These are phyloP conservation scores for Malurus splendens DNA, from an alignment of 2,797 vertebrate species.

Conservation along the genomic window DNA sequence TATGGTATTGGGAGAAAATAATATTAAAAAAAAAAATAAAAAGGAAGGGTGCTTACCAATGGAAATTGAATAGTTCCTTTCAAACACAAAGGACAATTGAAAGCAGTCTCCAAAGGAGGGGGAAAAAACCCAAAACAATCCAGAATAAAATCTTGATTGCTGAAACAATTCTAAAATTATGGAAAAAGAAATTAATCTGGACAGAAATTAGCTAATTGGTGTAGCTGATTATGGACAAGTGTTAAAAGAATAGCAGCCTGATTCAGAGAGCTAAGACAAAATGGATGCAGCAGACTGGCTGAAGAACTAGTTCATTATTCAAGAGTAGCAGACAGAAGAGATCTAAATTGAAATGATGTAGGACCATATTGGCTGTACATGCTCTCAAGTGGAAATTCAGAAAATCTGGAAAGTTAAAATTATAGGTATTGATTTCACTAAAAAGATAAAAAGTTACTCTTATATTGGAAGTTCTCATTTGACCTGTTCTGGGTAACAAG, in stretches of 20 bases:
- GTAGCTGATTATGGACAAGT: background rate
- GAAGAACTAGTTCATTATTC: background rate
- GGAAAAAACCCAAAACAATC: background rate
- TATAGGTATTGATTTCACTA: background rate
- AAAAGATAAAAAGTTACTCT: background rate
- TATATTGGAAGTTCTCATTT: background rate
- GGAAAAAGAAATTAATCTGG: background rate
- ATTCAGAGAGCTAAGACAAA: background rate
- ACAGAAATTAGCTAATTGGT: background rate
- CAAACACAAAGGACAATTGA: background rate
- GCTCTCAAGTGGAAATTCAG: background rate
- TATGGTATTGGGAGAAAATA: background rate
- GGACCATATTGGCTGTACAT: background rate
- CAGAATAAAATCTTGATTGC: background rate
- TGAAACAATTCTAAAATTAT: background rate
- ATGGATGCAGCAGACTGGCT: background rate
- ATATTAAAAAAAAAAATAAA: background rate
- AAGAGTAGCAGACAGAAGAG: background rate
- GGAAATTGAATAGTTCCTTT: background rate
- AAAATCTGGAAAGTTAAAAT: slow-evolving; percentile 1
- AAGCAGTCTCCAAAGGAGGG: background rate
- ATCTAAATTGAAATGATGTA: background rate
- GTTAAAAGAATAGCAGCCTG: background rate
- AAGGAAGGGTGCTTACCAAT: background rate
- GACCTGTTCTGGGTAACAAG: background rate